phyloP scores from a whole-genome alignment of 2,113 vertebrate species.

The Epinephelus fuscoguttatus region DNA sequence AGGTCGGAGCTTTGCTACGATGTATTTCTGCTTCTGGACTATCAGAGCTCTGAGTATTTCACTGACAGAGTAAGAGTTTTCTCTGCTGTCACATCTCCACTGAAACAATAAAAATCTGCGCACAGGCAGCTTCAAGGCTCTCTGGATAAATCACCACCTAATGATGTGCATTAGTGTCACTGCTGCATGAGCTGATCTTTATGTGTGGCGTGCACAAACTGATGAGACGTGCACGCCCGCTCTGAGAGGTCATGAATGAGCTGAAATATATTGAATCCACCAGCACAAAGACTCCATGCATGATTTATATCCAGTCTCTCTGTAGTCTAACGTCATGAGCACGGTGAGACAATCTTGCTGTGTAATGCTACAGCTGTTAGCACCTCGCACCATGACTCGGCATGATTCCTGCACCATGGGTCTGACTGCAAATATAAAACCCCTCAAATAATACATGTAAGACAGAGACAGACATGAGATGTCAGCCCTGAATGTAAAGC shows the following conservation, averaged over 20 bases:
- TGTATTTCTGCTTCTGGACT: neutral
- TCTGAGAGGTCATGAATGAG: neutral
- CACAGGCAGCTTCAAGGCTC: neutral
- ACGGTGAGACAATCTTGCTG: neutral
- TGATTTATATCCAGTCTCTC: neutral
- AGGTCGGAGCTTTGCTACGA: too few species aligned
- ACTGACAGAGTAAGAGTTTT: neutral
- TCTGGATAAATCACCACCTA: conserved; percentile 3
- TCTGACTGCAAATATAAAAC: too few species aligned
- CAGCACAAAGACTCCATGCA: neutral
- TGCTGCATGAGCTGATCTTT: neutral
- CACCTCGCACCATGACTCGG: conserved; percentile 26
- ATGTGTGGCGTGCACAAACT: neutral
- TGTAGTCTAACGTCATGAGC: neutral
- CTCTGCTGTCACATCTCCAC: neutral
- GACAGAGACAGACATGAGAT: neutral
- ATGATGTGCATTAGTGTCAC: neutral
- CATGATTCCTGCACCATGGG: neutral
- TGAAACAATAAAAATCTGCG: neutral
- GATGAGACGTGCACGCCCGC: neutral
- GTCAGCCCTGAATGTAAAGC: neutral
- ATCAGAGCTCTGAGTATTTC: neutral
- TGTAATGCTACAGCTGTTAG: conserved; percentile 18
- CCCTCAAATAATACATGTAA: neutral
- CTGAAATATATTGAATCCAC: neutral